Base-by-base conservation (phyloP, 2,888 invertebrate species). In the Tiliacea aurago region DNA sequence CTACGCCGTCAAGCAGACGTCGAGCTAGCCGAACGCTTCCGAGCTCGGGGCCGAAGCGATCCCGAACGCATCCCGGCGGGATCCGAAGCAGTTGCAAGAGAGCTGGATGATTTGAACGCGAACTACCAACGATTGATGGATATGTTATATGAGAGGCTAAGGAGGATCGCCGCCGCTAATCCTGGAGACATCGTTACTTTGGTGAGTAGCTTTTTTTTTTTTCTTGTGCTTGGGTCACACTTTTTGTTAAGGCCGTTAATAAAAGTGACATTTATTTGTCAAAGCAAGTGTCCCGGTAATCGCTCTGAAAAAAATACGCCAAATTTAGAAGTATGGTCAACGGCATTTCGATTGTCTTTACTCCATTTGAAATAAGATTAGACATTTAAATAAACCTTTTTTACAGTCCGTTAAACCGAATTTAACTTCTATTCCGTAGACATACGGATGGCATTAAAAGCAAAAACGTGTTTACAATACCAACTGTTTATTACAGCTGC, bases 41-140 rank as follows among this genome's bases (percentile, higher is more conserved):
- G 92, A 87, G 93, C 89, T 87, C 87, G 93, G 58, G 92, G 92
- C 71, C 87, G 91, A 64, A 84, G 76, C 10, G 92, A 93, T 56
- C 91, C 92, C 37, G 94, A 94, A 59, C 86, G 91, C 4, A 85
- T 91, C 6, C 91, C 91, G 4, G 88, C 88, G 4, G 98, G 98
- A 2, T 98, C 98, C n/a, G 98, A 98, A 80, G 94, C 97, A 51
- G 97, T 99, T 45, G 97, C 97, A 55, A 96, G 97, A 81, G 98
- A 99, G 87, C 96, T 99, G 90, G 99, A 99, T 90, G 97, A 97
- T 43, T 96, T 99, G 90, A 99, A 99, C 94, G 97, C 97, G 78
- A 97, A 97, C 83, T 99, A 98, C 92, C 97, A 98, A 90, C 97
- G 97, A 80, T 94, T 98, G 76, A 93, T 98, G 88, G 97, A 97